Evolutionary conservation across 2,113 vertebrate genomes (phyloP), one percentile per base, ranked within the genome.

Genomic region (Cricetomys ansorgei): DNA sequence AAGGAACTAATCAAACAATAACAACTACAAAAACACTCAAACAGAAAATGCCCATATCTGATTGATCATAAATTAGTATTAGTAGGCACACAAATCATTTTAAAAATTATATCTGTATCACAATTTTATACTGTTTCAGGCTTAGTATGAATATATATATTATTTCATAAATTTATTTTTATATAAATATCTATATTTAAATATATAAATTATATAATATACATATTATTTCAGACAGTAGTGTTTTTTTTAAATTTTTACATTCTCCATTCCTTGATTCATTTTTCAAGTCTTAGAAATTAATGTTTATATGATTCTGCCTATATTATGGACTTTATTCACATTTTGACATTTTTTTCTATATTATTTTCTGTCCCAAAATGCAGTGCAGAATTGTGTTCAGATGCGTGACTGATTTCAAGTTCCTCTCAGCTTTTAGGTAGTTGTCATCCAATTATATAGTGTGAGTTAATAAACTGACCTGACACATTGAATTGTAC

Each of bases 11-110:
- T 3, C 8, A 43, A 50, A 69, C 5, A 81, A 7, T 3, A 7
- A 31, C 48, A 72, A n/a, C 17, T 21, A 72, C n/a, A 34, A 64
- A 34, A 19, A 79, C 25, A 25, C 1, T 8, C 9, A 57, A 55
- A 57, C 17, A n/a, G 31, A 76, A 67, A 5, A 43, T 0, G 0
- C 12, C 1, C 7, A 45, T 9, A 37, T 15, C 0, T 27, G 50
- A 55, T 45, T 89, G 75, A 5, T 34, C 9, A 64, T 64, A 62
- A 65, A 48, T 57, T 57, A 64, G 7, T 43, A 79, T 84, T 94
- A 11, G 6, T 25, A 48, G 3, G 70, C 62, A 11, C 7, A 29
- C 15, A 19, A 2, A 70, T 55, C 25, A 37, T 19, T 62, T 34
- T 67, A 50, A 73, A 79, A 59, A 21, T 57, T n/a, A 95, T 59